Evolutionary conservation across 2,113 vertebrate species (phyloP), one percentile per base, ranked within the genome.

Genomic region (Ochotona princeps): DNA sequence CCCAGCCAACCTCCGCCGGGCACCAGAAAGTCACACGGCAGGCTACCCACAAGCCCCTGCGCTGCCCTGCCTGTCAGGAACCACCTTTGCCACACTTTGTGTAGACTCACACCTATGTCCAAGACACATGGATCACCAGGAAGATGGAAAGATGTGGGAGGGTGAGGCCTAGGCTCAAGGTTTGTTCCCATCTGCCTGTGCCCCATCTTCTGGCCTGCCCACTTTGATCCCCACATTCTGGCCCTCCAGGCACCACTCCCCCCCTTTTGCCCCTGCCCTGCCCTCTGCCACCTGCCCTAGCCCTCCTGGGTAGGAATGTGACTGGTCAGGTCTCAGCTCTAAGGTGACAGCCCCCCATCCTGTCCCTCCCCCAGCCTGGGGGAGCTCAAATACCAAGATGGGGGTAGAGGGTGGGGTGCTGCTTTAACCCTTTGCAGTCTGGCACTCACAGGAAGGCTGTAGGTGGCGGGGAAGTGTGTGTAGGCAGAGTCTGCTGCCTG

Each of bases 261-360:
- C 14, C 30, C 66, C 67, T 57, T n/a, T 47, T 80, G 35, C 92
- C 90, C 81, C 69, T 74, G 44, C 87, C 91, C 63, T 87, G 92
- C 49, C 57, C 83, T 49, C 72, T 89, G 66, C 87, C 94, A 94
- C 96, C 78, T 89, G 85, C 81, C 67, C 67, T 83, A 93, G 70
- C 61, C 49, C 95, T 97, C 95, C 92, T 97, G 89, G 84, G 96
- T 96, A 97, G 92, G 97, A 97, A 97, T 97, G 97, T 97, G 96
- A 97, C 97, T 97, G 95, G 96, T 96, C 96, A 96, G 95, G 97
- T 97, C 95, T 96, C 84, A 94, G 95, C 85, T 92, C 61, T 87
- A 95, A 95, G 96, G 95, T 74, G 32, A 94, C 85, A 94, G 94
- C 94, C 65, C 86, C 78, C 92, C 60, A 92, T 51, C 57, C 79